Base-by-base conservation (phyloP, 1,140 invertebrate species). In the Amyelois transitella region DNA sequence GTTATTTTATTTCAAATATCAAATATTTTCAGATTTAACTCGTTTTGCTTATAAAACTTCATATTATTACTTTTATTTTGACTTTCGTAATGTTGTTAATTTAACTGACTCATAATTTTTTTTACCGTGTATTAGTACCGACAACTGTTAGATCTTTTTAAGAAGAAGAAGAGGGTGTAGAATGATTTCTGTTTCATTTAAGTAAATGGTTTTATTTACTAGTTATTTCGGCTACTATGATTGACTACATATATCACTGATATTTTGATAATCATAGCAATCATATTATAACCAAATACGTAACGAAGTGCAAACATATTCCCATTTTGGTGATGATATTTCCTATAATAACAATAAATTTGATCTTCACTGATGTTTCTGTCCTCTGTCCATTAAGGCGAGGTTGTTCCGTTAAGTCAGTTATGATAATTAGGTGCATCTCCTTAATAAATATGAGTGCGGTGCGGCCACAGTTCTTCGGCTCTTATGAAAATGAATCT, bases 351-450 rank as follows among this genome's bases (percentile, higher is more conserved):
- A 65, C 28, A 59, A 62, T 69, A 72, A 66, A 72, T 64, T 56
- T 43, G 25, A 48, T 59, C 60, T 66, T 60, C 59, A 61, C 53
- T 14, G 43, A 44, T 48, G 49, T 58, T 58, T 47, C 62, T 67
- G 67, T 68, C 53, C 64, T 58, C 18, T 59, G 55, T 71, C 64
- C 72, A 72, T 75, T 75, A 76, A 53, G 61, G 54, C 57, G 62
- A 66, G 71, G 65, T 52, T 64, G 72, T 72, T 70, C 69, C 73
- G 77, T 79, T 80, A 75, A 74, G 72, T 77, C 75, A 71, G 80
- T 77, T 81, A 81, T 83, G 80, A 79, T 83, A 81, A 79, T 80
- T 71, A 85, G 65, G 51, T 72, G 64, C 74, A 72, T 76, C 77
- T 79, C 70, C 70, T 76, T 81, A 80, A 77, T 81, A 77, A 74